Percentiles rank a stretch among this genome's conserved stretches.
These are phyloP conservation scores for Xenopus laevis DNA, from an alignment of 2,113 vertebrate genomes.

Conservation along the genomic window DNA sequence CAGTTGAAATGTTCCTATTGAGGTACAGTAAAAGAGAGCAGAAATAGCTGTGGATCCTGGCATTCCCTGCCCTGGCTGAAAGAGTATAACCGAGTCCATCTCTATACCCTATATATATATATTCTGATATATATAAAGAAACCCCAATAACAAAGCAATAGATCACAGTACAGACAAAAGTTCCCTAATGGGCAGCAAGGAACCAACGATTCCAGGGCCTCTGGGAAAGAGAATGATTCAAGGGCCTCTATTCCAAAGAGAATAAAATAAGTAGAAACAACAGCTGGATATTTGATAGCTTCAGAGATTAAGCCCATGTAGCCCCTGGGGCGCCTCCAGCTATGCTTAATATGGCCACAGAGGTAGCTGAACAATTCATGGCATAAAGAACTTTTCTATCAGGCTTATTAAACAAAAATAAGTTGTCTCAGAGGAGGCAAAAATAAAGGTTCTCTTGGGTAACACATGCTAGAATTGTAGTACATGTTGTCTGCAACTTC, in stretches of 20 bases:
- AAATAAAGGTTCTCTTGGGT: slow-evolving; percentile 20
- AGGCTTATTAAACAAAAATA: slow-evolving; percentile 33
- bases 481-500: neutral
- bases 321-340: slow-evolving; percentile 29
- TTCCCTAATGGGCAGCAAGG: slow-evolving; percentile 23
- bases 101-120: neutral
- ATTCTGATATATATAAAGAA: neutral
- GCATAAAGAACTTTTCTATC: slow-evolving; percentile 31
- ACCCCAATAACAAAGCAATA: neutral
- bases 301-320: slow-evolving; percentile 18
- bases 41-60: too few species aligned
- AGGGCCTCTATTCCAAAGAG: slow-evolving; percentile 33
- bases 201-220: slow-evolving; percentile 22
- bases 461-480: neutral
- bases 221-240: slow-evolving; percentile 25
- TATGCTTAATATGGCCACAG: slow-evolving; percentile 23
- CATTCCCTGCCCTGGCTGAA: neutral
- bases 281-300: slow-evolving; percentile 38
- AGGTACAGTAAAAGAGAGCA: too few species aligned
- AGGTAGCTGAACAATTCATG: slow-evolving; percentile 6
- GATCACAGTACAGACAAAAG: slow-evolving; percentile 16
- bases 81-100: neutral
- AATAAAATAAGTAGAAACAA: slow-evolving; percentile 32
- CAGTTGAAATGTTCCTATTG: too few species aligned
- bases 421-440: slow-evolving; percentile 18